Conservation (phyloP, 1,140 invertebrate genomes). For the Maconellicoccus hirsutus region DNA sequence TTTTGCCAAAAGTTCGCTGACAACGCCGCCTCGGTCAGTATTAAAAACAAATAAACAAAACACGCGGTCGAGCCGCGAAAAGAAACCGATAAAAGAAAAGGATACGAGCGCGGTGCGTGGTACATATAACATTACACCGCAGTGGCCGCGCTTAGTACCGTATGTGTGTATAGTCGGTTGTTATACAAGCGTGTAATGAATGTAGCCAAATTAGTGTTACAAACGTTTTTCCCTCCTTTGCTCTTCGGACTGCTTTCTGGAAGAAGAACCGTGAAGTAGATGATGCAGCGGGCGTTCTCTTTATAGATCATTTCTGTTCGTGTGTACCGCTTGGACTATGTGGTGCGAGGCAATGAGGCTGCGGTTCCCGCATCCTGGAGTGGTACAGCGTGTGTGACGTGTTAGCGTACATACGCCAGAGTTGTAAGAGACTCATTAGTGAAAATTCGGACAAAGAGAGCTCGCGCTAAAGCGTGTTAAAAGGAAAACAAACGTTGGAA, state of each 20-base stretch:
- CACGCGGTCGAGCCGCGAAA: too few species aligned
- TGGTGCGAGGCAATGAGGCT: background rate
- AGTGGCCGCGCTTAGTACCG: background rate
- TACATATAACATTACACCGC: background rate
- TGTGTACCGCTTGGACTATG: too few species aligned
- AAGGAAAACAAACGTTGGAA: background rate
- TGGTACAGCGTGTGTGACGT: too few species aligned
- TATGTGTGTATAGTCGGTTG: background rate
- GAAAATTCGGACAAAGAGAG: slow-evolving; percentile 17
- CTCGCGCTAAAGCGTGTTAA: slow-evolving; percentile 4
- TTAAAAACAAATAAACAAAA: slow-evolving; percentile 17
- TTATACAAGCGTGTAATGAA: slow-evolving; percentile 19
- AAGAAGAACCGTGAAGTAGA: slow-evolving; percentile 7
- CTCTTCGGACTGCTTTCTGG: background rate
- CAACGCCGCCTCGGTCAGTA: background rate
- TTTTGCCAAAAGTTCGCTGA: background rate
- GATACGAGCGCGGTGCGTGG: background rate
- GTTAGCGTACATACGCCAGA: background rate
- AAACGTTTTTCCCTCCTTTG: background rate
- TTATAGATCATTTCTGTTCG: slow-evolving; percentile 12
- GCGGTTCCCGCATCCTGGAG: background rate
- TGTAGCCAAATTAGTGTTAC: slow-evolving; percentile 22
- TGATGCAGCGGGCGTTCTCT: slow-evolving; percentile 18
- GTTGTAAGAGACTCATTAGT: slow-evolving; percentile 12
- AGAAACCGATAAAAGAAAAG: background rate